Percentiles rank a stretch among this genome's conserved stretches.
Evolutionary conservation across 2,113 vertebrate species (phyloP).

Genomic region (Paralichthys olivaceus): DNA sequence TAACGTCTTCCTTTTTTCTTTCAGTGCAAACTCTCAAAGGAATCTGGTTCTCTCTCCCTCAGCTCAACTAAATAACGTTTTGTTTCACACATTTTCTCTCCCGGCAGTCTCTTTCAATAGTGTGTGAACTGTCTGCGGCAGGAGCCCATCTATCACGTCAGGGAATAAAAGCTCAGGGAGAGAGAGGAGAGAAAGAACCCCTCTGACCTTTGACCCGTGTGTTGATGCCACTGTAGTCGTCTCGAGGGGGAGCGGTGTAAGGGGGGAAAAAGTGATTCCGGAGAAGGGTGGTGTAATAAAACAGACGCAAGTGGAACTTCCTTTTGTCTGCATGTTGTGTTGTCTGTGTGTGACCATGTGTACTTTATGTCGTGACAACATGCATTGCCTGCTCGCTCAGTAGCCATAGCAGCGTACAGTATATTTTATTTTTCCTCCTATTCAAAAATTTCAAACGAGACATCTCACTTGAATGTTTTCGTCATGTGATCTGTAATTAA

Average conservation of each 20-base stretch:
- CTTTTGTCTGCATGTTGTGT: neutral
- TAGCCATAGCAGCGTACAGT: constrained; percentile 8
- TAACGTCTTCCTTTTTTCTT: constrained; percentile 1
- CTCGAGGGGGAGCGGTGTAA: neutral
- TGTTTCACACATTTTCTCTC: neutral
- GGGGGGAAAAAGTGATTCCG: neutral
- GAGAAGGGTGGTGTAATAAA: neutral
- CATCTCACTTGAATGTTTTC: neutral
- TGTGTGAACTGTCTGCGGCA: constrained; percentile 10
- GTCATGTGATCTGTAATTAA: neutral
- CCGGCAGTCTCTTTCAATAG: constrained; percentile 10
- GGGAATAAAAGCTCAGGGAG: constrained; percentile 4
- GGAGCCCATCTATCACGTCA: constrained; percentile 45
- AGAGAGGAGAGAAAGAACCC: constrained; percentile 36
- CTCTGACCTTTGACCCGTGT: constrained; percentile 35
- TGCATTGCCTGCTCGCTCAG: neutral
- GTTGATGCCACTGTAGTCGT: constrained; percentile 4
- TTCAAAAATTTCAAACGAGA: neutral
- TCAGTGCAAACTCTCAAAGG: constrained; percentile 11
- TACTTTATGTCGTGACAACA: neutral
- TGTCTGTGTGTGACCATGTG: neutral
- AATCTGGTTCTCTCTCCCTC: neutral
- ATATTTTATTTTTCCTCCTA: neutral
- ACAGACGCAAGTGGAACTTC: neutral
- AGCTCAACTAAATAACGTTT: constrained; percentile 28